Evolutionary conservation across 2,888 invertebrate species (phyloP), one percentile per base, ranked within the genome.

Genomic region (Dryococelus australis): DNA sequence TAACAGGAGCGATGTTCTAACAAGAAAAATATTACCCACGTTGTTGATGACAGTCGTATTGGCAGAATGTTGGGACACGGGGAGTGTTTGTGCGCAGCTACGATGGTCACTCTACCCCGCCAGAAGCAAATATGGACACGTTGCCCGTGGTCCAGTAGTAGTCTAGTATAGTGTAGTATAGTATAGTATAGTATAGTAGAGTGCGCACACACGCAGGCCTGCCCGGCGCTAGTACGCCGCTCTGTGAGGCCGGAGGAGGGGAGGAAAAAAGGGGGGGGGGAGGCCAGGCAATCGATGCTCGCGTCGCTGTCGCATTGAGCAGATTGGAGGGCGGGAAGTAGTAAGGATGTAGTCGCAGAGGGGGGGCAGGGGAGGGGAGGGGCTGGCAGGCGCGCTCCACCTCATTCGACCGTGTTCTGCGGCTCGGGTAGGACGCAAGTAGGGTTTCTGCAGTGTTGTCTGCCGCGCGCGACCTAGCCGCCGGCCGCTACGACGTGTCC

Each of bases 231-330:
- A 16, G 65, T 65, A 65, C 65, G 65, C 65, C 35, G 35, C 35
- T 35, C 35, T 35, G 35, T 35, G 35, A 35, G 4, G n/a, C 65
- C 3, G 65, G 16, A 65, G 65, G 65, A 20, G 65, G 65, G 20
- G 65, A 20, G 65, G 20, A 20, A 24, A 65, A 6, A 16, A 65
- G 65, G 20, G n/a, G 65, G n/a, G 6, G 65, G 16, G 20, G n/a
- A 65, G 65, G 65, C 20, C 8, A 16, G 65, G 65, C 13, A 65
- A 65, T 65, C 65, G 65, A 65, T 65, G 65, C 65, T 65, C 65
- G 65, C 65, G 65, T 65, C 65, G 65, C 65, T 65, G 65, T 65
- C 65, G 65, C 65, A 65, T 65, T 65, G 65, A 65, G 65, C 65
- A 65, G 65, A 16, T 65, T 65, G 65, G 65, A 20, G 13, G 65